Percentiles rank a stretch among this genome's conserved stretches.
Evolutionary conservation across 1,140 invertebrate genomes (phyloP).

Genomic region (Drosophila sproati): DNA sequence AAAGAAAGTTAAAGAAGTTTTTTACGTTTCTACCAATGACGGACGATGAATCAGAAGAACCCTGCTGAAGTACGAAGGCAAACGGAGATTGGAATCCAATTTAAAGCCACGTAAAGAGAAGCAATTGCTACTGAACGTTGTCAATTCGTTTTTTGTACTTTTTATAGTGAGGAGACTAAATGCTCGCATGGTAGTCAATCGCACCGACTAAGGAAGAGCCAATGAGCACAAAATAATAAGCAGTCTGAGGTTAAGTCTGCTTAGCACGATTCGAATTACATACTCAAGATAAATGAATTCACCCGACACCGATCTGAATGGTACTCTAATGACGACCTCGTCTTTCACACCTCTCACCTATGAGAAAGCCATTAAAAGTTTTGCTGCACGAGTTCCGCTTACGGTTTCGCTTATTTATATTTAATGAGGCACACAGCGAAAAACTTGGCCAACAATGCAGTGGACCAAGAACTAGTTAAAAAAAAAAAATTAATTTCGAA

Average conservation of each 20-base stretch:
- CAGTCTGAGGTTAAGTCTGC: constrained; percentile 3
- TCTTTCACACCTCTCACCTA: constrained; percentile 23
- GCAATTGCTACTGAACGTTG: too few species aligned
- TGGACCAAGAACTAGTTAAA: constrained; percentile 3
- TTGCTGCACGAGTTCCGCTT: constrained; percentile 40
- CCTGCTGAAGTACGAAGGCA: too few species aligned
- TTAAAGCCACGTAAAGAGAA: too few species aligned
- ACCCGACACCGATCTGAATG: neutral
- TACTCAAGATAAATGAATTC: constrained; percentile 9
- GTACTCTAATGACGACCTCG: constrained; percentile 23
- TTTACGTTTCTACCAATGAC: too few species aligned
- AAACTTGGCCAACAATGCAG: constrained; percentile 31
- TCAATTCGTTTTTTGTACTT: too few species aligned
- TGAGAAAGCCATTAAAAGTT: constrained; percentile 54
- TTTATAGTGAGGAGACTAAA: too few species aligned
- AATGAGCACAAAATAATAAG: neutral
- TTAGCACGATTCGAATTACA: neutral
- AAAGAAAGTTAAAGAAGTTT: too few species aligned
- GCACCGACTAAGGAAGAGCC: too few species aligned
- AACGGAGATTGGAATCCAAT: too few species aligned
- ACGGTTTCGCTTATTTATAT: constrained; percentile 37
- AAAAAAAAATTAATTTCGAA: constrained; percentile 46
- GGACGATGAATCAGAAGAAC: too few species aligned
- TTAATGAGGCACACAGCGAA: constrained; percentile 47
- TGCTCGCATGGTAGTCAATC: too few species aligned